These are phyloP conservation scores for Hetaerina titia DNA, from an alignment of 2,888 invertebrate species.

Conservation along the genomic window DNA sequence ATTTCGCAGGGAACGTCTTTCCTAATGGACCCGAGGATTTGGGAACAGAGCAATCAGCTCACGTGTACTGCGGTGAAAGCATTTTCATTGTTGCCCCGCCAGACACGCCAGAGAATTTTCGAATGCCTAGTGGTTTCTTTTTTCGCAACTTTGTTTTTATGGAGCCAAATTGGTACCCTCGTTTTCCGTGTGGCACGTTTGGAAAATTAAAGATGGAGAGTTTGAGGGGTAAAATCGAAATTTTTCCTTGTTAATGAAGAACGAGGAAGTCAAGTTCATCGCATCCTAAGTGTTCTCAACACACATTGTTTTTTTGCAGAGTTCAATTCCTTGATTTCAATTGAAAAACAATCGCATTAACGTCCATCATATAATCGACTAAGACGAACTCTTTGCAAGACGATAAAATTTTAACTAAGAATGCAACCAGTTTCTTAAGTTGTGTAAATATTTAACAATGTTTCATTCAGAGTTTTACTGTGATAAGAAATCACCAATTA, in stretches of 20 bases:
- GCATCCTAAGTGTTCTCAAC: background rate
- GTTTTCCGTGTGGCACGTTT: slow-evolving; percentile 29
- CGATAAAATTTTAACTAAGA: no score
- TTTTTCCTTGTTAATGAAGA: slow-evolving; percentile 29
- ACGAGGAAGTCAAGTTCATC: background rate
- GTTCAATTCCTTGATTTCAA: no score
- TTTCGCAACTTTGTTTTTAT: background rate
- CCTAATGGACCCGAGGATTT: background rate
- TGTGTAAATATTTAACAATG: no score
- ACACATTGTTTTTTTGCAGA: background rate
- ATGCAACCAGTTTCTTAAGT: no score
- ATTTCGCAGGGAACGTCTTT: background rate
- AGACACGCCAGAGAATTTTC: no score
- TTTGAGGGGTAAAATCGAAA: background rate
- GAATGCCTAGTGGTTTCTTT: background rate
- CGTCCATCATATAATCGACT: no score
- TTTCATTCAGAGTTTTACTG: no score
- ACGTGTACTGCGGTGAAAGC: background rate
- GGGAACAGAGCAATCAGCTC: background rate
- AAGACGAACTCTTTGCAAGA: no score
- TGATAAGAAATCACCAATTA: no score
- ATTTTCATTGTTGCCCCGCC: background rate
- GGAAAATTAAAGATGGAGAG: slow-evolving; percentile 8
- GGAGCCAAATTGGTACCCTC: slow-evolving; percentile 37
- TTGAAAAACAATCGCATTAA: no score